Percentiles rank a stretch among this genome's conserved stretches.
phyloP scores from a whole-genome alignment of 1,140 invertebrate species.

The Lerema accius region DNA sequence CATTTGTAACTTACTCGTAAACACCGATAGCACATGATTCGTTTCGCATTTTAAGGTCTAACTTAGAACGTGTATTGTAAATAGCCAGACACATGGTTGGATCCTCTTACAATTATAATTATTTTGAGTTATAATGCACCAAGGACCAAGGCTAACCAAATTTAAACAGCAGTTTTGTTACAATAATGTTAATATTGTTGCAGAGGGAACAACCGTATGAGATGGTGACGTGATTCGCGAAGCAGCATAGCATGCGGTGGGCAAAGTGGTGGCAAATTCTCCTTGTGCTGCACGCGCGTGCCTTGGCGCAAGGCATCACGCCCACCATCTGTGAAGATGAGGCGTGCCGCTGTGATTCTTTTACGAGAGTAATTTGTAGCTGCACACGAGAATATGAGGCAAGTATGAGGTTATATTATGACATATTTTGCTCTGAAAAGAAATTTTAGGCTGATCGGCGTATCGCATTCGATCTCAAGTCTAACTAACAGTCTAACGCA shows the following conservation, averaged over 20 bases:
- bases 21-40: no score
- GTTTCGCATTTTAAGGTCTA: no score
- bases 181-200: constrained; percentile 30
- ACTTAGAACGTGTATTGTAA: no score
- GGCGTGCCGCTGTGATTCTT: constrained; percentile 83
- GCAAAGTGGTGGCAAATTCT: constrained; percentile 59
- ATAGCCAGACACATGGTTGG: no score
- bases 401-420: no score
- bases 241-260: constrained; percentile 57
- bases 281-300: constrained; percentile 49
- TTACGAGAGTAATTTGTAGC: constrained; percentile 83
- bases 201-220: constrained; percentile 49
- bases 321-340: constrained; percentile 82
- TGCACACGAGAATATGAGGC: constrained; percentile 83
- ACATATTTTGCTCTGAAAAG: no score
- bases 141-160: no score
- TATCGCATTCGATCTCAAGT: neutral
- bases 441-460: neutral
- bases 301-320: constrained; percentile 59
- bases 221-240: constrained; percentile 67
- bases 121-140: no score
- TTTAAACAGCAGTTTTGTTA: no score
- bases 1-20: no score
- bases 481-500: constrained; percentile 10
- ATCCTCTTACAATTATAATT: no score